These are phyloP conservation scores for Oopsacas minuta DNA, from an alignment of 37 sponge, comb jelly and placozoan genomes.

Conservation along the genomic window DNA sequence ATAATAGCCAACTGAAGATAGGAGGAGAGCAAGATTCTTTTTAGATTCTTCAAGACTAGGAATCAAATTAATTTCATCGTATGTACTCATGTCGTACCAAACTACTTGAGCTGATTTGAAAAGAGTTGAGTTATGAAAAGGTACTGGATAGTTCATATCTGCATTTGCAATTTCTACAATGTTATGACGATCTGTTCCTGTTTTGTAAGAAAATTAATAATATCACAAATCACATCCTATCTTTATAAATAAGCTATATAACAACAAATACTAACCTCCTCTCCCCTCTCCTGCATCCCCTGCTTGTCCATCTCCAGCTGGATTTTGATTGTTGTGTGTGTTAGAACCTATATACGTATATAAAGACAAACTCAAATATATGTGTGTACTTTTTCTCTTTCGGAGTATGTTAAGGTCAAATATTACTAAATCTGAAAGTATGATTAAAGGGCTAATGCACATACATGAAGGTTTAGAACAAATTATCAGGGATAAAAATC, in stretches of 20 bases:
- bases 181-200: slow-evolving; percentile 87
- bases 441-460: too few species aligned
- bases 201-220: background rate
- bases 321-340: slow-evolving; percentile 87
- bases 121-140: slow-evolving; percentile 55
- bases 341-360: slow-evolving; percentile 78
- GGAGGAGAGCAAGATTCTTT: slow-evolving; percentile 38
- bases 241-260: background rate
- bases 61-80: background rate
- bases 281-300: slow-evolving; percentile 99
- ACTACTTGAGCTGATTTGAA: slow-evolving; percentile 53
- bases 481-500: too few species aligned
- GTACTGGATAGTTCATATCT: slow-evolving; percentile 71
- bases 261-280: slow-evolving; percentile 35
- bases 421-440: too few species aligned
- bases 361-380: background rate
- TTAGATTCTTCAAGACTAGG: background rate
- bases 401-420: too few species aligned
- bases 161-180: slow-evolving; percentile 52
- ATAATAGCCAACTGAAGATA: slow-evolving; percentile 70
- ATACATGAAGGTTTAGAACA: too few species aligned
- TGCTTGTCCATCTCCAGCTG: slow-evolving; percentile 94
- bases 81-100: slow-evolving; percentile 25
- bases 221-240: background rate
- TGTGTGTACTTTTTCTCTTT: background rate